These are phyloP conservation scores for Vulpes ferrilata DNA, from an alignment of 2,113 vertebrate genomes.

Conservation along the genomic window DNA sequence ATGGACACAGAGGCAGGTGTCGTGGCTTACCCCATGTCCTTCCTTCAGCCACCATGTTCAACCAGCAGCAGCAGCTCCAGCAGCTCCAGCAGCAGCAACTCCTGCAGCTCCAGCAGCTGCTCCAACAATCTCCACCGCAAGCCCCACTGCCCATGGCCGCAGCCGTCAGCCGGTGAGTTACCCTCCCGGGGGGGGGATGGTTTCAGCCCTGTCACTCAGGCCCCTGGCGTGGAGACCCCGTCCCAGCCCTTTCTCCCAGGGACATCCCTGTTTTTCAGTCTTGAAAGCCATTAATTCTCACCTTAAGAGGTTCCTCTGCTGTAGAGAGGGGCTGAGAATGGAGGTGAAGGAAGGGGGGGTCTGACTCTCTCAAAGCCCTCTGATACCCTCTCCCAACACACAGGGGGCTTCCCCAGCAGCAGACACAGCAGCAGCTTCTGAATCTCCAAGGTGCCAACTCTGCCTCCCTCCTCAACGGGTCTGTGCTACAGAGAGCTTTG, in stretches of 20 bases:
- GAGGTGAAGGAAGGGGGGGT: neutral
- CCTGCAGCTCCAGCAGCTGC: slow-evolving; percentile 92
- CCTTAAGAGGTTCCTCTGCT: neutral
- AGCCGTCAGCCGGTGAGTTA: slow-evolving; percentile 91
- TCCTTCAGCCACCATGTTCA: slow-evolving; percentile 91
- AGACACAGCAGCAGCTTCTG: slow-evolving; percentile 92
- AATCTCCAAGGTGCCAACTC: slow-evolving; percentile 92
- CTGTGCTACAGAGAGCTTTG: slow-evolving; percentile 95
- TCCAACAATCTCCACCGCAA: slow-evolving; percentile 92
- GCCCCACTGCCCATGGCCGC: slow-evolving; percentile 87
- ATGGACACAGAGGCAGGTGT: neutral
- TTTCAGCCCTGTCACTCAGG: neutral
- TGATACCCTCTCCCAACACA: neutral
- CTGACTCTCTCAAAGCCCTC: neutral
- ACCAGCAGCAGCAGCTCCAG: slow-evolving; percentile 92
- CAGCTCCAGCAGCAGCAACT: slow-evolving; percentile 90
- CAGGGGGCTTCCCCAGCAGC: slow-evolving; percentile 87
- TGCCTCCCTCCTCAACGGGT: slow-evolving; percentile 93
- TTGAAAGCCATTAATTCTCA: neutral
- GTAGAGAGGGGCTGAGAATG: neutral
- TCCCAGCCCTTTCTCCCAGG: neutral
- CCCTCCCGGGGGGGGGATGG: neutral
- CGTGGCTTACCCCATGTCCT: neutral
- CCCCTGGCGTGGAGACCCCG: neutral
- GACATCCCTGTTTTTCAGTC: neutral